Percentiles rank a stretch among this genome's conserved stretches.
These are phyloP conservation scores for Syngnathus typhle DNA, from an alignment of 2,113 vertebrate species.

Conservation along the genomic window DNA sequence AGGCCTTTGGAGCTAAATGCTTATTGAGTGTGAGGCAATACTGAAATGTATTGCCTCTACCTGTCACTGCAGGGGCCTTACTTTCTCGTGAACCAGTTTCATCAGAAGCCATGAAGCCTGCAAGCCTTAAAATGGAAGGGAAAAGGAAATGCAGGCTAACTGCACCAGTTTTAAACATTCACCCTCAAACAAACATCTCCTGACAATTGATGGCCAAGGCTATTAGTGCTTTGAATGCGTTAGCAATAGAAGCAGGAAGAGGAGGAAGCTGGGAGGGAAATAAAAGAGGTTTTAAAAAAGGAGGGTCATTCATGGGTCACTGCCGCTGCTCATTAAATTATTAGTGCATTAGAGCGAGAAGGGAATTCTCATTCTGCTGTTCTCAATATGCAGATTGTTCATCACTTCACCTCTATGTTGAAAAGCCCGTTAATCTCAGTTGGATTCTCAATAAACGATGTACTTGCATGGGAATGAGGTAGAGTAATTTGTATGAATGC, in stretches of 20 bases:
- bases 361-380: neutral
- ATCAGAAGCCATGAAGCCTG: constrained; percentile 7
- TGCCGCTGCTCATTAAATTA: constrained; percentile 9
- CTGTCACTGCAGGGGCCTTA: neutral
- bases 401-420: neutral
- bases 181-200: constrained; percentile 17
- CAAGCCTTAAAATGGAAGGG: neutral
- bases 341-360: neutral
- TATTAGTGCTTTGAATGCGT: constrained; percentile 24
- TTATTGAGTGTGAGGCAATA: constrained; percentile 4
- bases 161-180: constrained; percentile 24
- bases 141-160: constrained; percentile 11
- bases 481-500: no score
- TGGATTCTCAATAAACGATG: neutral
- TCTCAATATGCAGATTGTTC: neutral
- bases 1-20: neutral
- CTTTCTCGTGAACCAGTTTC: constrained; percentile 16
- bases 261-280: constrained; percentile 16
- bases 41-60: neutral
- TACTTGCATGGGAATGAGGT: no score
- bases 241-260: constrained; percentile 28
- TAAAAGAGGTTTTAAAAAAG: constrained; percentile 18
- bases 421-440: neutral
- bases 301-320: constrained; percentile 24
- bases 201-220: constrained; percentile 21